A percentile compares a stretch with the other conserved stretches of the same genome.
phyloP scores from a whole-genome alignment of 2,888 invertebrate species.

The Eudasyphora cyanicolor region DNA sequence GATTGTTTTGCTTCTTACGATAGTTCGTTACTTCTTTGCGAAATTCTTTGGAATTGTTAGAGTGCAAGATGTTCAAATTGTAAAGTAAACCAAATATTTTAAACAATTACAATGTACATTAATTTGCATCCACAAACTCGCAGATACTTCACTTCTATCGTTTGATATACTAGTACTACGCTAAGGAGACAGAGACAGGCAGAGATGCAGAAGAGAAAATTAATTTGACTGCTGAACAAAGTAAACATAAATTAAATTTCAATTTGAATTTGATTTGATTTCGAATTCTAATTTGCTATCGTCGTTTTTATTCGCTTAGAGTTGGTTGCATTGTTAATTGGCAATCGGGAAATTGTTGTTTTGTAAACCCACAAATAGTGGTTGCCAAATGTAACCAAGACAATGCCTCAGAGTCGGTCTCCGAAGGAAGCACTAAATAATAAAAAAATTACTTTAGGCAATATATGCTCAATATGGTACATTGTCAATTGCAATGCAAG shows the following conservation, averaged over 20 bases:
- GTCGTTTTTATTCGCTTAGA: neutral
- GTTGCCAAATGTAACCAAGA: neutral
- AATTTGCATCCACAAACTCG: neutral
- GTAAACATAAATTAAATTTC: conserved; percentile 29
- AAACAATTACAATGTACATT: conserved; percentile 49
- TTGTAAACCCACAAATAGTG: neutral
- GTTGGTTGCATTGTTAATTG: conserved; percentile 7
- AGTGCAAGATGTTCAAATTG: conserved; percentile 62
- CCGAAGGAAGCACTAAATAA: too few relatives aligned
- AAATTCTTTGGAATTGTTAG: conserved; percentile 52
- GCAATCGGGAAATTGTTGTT: neutral
- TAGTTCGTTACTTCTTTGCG: conserved; percentile 17
- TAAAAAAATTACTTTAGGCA: too few relatives aligned
- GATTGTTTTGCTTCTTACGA: too few relatives aligned
- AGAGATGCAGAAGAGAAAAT: neutral
- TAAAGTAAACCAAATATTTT: conserved; percentile 63
- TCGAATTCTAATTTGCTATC: too few relatives aligned
- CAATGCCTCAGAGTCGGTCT: too few relatives aligned
- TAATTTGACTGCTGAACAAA: conserved; percentile 33
- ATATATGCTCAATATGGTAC: too few relatives aligned
- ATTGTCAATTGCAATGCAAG: too few relatives aligned
- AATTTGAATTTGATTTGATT: too few relatives aligned
- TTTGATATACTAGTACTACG: too few relatives aligned
- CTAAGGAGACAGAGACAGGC: neutral
- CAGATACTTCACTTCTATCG: too few relatives aligned